phyloP scores from a whole-genome alignment of 2,797 vertebrate genomes.

The Oreochromis grahami region DNA sequence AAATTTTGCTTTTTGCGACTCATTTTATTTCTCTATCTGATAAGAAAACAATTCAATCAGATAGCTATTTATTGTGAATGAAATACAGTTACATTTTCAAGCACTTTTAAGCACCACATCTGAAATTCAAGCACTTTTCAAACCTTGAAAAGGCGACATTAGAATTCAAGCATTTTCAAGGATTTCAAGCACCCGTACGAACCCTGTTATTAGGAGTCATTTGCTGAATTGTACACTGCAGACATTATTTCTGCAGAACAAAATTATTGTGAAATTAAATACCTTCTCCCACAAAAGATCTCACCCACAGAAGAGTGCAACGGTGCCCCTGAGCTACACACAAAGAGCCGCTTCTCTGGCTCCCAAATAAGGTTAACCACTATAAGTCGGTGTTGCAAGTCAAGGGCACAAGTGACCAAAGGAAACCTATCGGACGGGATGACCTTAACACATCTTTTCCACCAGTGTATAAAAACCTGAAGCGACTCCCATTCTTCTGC shows the following conservation, averaged over 20 bases:
- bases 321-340: background rate
- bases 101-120: too few species aligned
- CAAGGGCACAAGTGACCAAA: conserved; percentile 44
- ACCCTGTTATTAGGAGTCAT: background rate
- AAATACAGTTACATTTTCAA: too few species aligned
- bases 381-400: background rate
- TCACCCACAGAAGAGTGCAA: background rate
- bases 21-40: too few species aligned
- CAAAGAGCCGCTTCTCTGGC: background rate
- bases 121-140: too few species aligned
- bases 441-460: conserved; percentile 52
- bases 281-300: background rate
- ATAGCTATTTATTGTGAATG: too few species aligned
- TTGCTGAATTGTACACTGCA: background rate
- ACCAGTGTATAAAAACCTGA: conserved; percentile 25
- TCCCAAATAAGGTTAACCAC: background rate
- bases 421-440: background rate
- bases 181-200: too few species aligned
- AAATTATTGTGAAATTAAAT: background rate
- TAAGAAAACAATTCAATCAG: too few species aligned
- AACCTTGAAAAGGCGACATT: too few species aligned
- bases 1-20: too few species aligned
- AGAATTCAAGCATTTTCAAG: too few species aligned
- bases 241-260: background rate
- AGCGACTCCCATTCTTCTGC: conserved; percentile 53